Conservation (phyloP, 2,888 invertebrate genomes). For the Entomobrya proxima region DNA sequence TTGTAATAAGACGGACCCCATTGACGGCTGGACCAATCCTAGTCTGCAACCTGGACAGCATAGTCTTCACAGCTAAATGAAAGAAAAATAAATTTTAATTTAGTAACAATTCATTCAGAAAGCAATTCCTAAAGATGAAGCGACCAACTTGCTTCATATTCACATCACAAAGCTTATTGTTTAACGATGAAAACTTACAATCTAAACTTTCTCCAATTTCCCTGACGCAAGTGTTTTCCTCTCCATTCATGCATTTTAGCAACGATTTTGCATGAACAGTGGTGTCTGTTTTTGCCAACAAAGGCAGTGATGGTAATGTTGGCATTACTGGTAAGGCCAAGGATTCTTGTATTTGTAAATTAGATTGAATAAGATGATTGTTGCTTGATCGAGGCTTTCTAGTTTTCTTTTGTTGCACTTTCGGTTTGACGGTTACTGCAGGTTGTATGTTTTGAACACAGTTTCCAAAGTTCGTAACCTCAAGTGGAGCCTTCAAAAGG, state of each 20-base stretch:
- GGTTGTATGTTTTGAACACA: slow-evolving; percentile 44
- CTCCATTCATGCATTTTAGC: slow-evolving; percentile 60
- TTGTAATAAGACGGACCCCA: slow-evolving; percentile 69
- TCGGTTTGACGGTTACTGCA: not conserved
- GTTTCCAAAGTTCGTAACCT: slow-evolving; percentile 45
- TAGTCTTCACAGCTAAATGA: slow-evolving; percentile 66
- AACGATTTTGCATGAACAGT: slow-evolving; percentile 55
- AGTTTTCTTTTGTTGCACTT: slow-evolving; percentile 22
- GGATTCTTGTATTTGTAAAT: slow-evolving; percentile 10
- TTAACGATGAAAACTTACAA: slow-evolving; percentile 45
- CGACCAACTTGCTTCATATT: not conserved
- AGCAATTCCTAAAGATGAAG: not conserved
- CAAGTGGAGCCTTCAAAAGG: slow-evolving; percentile 55
- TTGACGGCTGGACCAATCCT: slow-evolving; percentile 68
- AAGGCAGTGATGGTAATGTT: slow-evolving; percentile 1
- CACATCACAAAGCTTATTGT: not conserved
- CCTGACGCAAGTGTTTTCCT: slow-evolving; percentile 54
- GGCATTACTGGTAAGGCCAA: not conserved
- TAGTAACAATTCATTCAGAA: not conserved
- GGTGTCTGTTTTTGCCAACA: slow-evolving; percentile 24
- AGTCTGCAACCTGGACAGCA: slow-evolving; percentile 68
- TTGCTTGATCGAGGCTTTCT: slow-evolving; percentile 47
- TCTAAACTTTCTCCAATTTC: slow-evolving; percentile 65
- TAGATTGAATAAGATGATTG: slow-evolving; percentile 36
- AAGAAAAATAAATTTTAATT: not conserved